phyloP scores from a whole-genome alignment of 1,140 invertebrate genomes.

The Cyphomyrmex costatus region DNA sequence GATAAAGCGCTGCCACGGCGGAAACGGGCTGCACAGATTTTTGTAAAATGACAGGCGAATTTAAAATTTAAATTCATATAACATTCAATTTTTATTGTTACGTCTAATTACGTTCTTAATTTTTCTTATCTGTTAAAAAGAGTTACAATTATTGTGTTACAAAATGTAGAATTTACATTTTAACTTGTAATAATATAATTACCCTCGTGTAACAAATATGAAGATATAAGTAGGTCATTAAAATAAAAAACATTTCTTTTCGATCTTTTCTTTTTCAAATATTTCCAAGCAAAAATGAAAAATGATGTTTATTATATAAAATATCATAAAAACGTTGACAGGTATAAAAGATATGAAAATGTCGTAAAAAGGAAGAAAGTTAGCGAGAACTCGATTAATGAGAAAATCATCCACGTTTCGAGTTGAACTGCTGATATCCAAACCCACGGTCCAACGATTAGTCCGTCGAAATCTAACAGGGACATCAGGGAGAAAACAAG shows the following conservation, averaged over 20 bases:
- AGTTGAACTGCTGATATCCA: background rate
- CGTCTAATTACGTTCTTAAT: background rate
- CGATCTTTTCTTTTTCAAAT: background rate
- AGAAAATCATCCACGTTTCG: background rate
- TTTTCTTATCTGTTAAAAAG: background rate
- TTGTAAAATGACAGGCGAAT: background rate
- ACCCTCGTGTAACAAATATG: background rate
- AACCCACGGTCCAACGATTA: constrained; percentile 7
- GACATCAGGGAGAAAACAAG: constrained; percentile 68
- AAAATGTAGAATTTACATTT: constrained; percentile 12
- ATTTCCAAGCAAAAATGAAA: background rate
- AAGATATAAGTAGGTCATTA: background rate
- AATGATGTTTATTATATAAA: background rate
- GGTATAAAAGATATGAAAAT: background rate
- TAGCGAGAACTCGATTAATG: background rate
- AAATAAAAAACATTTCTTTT: background rate
- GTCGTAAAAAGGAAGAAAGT: background rate
- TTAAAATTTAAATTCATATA: background rate
- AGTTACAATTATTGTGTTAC: too few relatives aligned
- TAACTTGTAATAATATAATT: background rate
- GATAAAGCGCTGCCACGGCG: constrained; percentile 29
- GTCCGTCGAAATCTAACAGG: constrained; percentile 34
- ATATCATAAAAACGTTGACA: background rate
- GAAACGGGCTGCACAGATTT: constrained; percentile 32
- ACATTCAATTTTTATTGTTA: background rate